A percentile compares a stretch with the other conserved stretches of the same genome.
phyloP scores from a whole-genome alignment of 2,888 invertebrate genomes.

The Microctonus brassicae region DNA sequence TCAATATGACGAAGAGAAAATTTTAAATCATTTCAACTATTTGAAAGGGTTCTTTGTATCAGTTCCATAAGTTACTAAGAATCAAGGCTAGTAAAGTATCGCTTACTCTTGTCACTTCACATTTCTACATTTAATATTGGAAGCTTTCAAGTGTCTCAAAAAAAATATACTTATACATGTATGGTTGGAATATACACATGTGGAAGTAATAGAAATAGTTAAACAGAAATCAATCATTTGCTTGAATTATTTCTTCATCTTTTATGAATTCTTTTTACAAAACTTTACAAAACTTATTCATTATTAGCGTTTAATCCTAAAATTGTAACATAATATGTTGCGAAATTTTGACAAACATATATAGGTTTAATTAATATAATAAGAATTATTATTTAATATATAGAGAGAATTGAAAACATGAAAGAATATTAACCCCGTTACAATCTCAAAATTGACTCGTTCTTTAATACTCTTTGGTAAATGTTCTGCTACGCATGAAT shows the following conservation, averaged over 20 bases:
- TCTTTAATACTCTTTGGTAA: constrained; percentile 52
- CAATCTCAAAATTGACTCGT: constrained; percentile 6
- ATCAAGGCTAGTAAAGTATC: constrained; percentile 3
- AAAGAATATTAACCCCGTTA: neutral
- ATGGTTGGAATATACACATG: constrained; percentile 30
- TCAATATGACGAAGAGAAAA: neutral
- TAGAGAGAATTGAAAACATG: neutral
- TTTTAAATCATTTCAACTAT: neutral
- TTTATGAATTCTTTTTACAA: constrained; percentile 55
- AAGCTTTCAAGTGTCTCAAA: constrained; percentile 9
- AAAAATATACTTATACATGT: constrained; percentile 20
- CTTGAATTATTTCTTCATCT: neutral
- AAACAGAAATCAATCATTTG: neutral
- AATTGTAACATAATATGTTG: neutral
- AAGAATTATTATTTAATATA: neutral
- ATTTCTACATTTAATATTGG: constrained; percentile 5
- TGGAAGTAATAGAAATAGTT: neutral
- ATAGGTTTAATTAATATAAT: neutral
- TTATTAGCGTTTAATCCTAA: neutral
- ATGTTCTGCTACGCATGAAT: constrained; percentile 21
- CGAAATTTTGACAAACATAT: neutral
- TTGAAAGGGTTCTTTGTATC: neutral
- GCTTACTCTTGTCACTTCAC: constrained; percentile 10
- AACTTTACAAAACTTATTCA: constrained; percentile 52
- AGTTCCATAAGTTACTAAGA: neutral